Conservation (phyloP, 2,797 vertebrate genomes). For the Micromesistius poutassou region DNA sequence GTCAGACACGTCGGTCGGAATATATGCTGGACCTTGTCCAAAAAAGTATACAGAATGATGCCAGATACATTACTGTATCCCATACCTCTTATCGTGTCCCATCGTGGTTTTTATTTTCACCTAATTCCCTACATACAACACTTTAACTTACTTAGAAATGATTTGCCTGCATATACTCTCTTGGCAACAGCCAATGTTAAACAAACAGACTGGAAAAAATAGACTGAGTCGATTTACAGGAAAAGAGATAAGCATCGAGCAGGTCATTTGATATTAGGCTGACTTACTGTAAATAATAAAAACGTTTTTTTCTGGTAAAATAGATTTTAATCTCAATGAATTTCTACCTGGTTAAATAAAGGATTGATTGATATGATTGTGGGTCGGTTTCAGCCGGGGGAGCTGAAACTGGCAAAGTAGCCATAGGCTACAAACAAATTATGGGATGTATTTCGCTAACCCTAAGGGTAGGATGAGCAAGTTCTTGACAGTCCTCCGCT, state of each 20-base stretch:
- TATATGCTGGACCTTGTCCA: constrained; percentile 20
- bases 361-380: too few relatives aligned
- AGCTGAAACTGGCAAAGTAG: constrained; percentile 46
- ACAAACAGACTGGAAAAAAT: constrained; percentile 54
- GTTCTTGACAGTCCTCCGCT: constrained; percentile 27
- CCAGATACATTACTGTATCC: neutral
- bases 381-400: constrained; percentile 17
- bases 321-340: too few relatives aligned
- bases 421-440: constrained; percentile 43
- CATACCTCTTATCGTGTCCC: constrained; percentile 2
- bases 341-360: too few relatives aligned
- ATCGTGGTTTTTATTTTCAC: constrained; percentile 4
- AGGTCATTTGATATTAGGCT: constrained; percentile 52
- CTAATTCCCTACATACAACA: constrained; percentile 19
- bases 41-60: constrained; percentile 31
- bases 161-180: constrained; percentile 39
- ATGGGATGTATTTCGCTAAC: constrained; percentile 30
- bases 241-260: constrained; percentile 57
- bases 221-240: constrained; percentile 40
- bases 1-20: neutral
- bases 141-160: constrained; percentile 43
- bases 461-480: constrained; percentile 42
- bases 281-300: constrained; percentile 46
- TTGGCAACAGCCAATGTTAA: constrained; percentile 31
- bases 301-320: too few relatives aligned